Evolutionary conservation across 2,888 invertebrate genomes (phyloP).

Genomic region (Cephus rjabovi): DNA sequence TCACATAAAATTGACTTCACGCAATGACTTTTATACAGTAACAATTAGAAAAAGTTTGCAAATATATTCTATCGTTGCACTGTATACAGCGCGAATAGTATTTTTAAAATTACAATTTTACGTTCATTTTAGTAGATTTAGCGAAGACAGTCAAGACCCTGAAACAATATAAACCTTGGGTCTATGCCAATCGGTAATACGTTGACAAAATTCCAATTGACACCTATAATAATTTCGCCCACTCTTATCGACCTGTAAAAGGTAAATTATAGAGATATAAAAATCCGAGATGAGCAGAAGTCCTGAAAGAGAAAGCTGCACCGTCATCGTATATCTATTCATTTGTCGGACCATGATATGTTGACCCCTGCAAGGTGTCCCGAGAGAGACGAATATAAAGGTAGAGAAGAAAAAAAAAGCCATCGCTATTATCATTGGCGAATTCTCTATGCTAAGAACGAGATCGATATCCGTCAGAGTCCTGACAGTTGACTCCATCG

Average conservation of each 20-base stretch:
- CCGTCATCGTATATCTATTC: background rate
- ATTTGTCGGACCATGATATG: background rate
- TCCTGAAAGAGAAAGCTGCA: conserved; percentile 13
- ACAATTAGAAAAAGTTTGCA: background rate
- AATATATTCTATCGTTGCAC: no score
- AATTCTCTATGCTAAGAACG: background rate
- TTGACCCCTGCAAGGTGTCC: background rate
- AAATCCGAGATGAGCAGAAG: background rate
- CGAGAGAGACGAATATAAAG: background rate
- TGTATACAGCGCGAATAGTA: background rate
- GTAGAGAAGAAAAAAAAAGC: background rate
- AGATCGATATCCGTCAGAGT: background rate
- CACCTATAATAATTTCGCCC: background rate
- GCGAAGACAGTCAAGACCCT: background rate
- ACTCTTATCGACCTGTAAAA: background rate
- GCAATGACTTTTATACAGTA: background rate
- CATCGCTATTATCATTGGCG: background rate
- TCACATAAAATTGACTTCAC: background rate
- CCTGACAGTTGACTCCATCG: background rate
- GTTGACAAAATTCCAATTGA: background rate
- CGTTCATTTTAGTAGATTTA: background rate
- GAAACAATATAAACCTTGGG: no score
- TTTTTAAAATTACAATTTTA: background rate
- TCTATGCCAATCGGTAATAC: background rate
- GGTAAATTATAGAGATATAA: background rate